Percentiles rank a stretch among this genome's conserved stretches.
phyloP scores from a whole-genome alignment of 2,888 invertebrate species.

The Chaitophorus viminalis region DNA sequence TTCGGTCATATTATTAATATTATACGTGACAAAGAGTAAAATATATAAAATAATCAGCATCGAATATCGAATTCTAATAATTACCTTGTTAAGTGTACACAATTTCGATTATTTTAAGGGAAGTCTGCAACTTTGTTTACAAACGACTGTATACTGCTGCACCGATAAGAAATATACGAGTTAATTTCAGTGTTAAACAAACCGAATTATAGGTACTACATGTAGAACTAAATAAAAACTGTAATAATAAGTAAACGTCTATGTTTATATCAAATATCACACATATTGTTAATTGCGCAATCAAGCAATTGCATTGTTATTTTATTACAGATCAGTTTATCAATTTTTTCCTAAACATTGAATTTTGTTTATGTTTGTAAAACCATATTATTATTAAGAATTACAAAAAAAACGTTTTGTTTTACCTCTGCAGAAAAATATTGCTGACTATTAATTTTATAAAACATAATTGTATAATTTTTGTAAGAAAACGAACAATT shows the following conservation, averaged over 20 bases:
- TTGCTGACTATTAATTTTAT: not conserved
- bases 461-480: not conserved
- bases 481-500: conserved; percentile 41
- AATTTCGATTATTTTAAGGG: not conserved
- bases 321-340: not conserved
- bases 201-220: not conserved
- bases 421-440: not conserved
- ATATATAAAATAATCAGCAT: not conserved
- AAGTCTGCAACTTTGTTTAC: not conserved
- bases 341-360: not conserved
- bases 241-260: not conserved
- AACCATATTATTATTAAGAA: not conserved
- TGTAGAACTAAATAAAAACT: not conserved
- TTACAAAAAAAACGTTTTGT: not conserved
- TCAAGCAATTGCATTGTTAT: not conserved
- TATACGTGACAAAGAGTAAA: not conserved
- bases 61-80: not conserved
- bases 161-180: no score
- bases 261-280: not conserved
- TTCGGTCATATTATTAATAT: not conserved
- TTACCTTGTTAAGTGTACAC: not conserved
- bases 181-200: not conserved
- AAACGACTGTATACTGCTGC: no score
- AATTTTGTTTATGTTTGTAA: not conserved
- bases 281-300: not conserved